phyloP scores from a whole-genome alignment of 2,113 vertebrate genomes.

The Stigmatopora argus region DNA sequence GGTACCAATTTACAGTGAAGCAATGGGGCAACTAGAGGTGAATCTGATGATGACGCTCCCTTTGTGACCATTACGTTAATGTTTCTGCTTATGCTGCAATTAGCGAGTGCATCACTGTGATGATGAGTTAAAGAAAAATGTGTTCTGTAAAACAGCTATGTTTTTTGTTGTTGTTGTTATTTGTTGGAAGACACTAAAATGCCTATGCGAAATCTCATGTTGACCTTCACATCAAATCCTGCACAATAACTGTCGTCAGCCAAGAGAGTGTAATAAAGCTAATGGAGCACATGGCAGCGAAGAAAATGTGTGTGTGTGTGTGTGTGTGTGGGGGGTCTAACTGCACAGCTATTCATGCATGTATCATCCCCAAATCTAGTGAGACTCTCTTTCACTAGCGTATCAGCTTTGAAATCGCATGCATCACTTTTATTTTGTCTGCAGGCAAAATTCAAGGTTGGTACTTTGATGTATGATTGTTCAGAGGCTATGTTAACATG shows the following conservation, averaged over 20 bases:
- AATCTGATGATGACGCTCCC: constrained; percentile 12
- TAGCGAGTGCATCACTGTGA: constrained; percentile 50
- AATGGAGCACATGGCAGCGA: constrained; percentile 34
- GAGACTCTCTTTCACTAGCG: background rate
- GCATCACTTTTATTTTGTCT: background rate
- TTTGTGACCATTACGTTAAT: constrained; percentile 30
- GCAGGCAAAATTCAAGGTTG: background rate
- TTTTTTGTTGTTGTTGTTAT: background rate
- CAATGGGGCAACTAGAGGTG: background rate
- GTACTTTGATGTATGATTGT: background rate
- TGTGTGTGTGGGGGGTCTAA: background rate
- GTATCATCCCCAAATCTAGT: background rate
- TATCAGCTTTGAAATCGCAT: background rate
- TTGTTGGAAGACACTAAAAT: constrained; percentile 2
- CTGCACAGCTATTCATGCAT: constrained; percentile 14
- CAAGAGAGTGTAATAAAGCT: constrained; percentile 41
- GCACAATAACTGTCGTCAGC: constrained; percentile 22
- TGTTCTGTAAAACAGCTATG: background rate
- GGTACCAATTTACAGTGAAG: background rate
- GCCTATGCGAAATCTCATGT: constrained; percentile 12
- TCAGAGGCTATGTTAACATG: background rate
- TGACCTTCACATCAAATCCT: constrained; percentile 44
- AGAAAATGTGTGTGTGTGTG: background rate
- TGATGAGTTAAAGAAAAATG: constrained; percentile 56
- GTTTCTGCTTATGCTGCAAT: constrained; percentile 37